phyloP scores from a whole-genome alignment of 2,888 invertebrate genomes.

The Corythucha ciliata region DNA sequence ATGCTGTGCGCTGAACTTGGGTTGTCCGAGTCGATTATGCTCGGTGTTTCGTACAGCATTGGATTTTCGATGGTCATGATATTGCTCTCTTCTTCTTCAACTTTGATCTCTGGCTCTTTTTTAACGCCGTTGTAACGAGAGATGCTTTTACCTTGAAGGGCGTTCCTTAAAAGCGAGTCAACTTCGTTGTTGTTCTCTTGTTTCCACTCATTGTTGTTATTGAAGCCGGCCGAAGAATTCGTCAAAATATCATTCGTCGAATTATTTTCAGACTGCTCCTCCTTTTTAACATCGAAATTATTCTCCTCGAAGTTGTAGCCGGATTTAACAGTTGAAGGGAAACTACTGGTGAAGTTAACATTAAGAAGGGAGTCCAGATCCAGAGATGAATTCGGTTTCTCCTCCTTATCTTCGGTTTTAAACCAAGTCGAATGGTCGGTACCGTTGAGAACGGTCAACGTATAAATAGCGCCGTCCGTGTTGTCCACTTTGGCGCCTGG shows the following conservation, averaged over 20 bases:
- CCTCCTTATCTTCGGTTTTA: slow-evolving; percentile 53
- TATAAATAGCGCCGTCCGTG: slow-evolving; percentile 76
- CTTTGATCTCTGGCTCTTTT: slow-evolving; percentile 28
- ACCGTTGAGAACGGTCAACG: slow-evolving; percentile 77
- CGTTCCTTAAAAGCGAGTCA: slow-evolving; percentile 70
- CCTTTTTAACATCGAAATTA: slow-evolving; percentile 52
- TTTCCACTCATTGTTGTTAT: slow-evolving; percentile 49
- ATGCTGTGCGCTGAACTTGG: slow-evolving; percentile 53
- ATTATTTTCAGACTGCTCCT: slow-evolving; percentile 14
- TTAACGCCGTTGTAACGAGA: slow-evolving; percentile 34
- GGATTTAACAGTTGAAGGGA: slow-evolving; percentile 24
- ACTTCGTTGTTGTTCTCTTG: slow-evolving; percentile 41
- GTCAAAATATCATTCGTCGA: slow-evolving; percentile 43
- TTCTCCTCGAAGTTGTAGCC: slow-evolving; percentile 56
- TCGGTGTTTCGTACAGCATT: slow-evolving; percentile 38
- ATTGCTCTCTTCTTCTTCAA: slow-evolving; percentile 34
- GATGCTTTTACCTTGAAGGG: slow-evolving; percentile 64
- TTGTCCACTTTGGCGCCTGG: slow-evolving; percentile 42
- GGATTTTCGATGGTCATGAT: slow-evolving; percentile 27
- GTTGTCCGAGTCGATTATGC: slow-evolving; percentile 46
- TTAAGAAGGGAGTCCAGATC: slow-evolving; percentile 74
- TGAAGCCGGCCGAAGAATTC: slow-evolving; percentile 48
- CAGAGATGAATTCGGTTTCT: slow-evolving; percentile 38
- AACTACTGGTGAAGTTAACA: slow-evolving; percentile 41
- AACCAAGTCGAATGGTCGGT: slow-evolving; percentile 44